phyloP scores from a whole-genome alignment of 2,888 invertebrate genomes.

The Nomada hirtipes region DNA sequence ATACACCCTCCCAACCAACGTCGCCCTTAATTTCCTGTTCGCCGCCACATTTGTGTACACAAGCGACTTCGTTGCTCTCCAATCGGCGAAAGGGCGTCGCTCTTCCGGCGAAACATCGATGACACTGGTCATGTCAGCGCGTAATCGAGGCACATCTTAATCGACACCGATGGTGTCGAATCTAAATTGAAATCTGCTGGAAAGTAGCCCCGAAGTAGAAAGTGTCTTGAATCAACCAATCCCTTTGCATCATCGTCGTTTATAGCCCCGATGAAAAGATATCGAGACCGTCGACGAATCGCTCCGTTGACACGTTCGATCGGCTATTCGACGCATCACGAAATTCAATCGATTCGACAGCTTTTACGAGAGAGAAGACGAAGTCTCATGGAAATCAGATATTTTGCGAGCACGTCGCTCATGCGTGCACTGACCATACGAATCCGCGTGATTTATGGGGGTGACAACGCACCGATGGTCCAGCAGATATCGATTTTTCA shows the following conservation, averaged over 20 bases:
- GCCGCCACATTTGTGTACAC: constrained; percentile 74
- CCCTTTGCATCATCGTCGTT: constrained; percentile 11
- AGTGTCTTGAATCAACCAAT: constrained; percentile 32
- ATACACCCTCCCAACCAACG: constrained; percentile 19
- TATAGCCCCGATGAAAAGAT: neutral
- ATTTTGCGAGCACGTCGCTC: constrained; percentile 59
- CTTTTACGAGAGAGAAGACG: constrained; percentile 59
- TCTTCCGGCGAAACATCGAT: constrained; percentile 9
- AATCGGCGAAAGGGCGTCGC: constrained; percentile 21
- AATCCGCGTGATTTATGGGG: constrained; percentile 68
- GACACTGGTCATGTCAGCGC: constrained; percentile 15
- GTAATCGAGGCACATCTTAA: constrained; percentile 32
- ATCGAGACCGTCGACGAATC: constrained; percentile 27
- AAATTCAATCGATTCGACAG: constrained; percentile 44
- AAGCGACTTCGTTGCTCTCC: constrained; percentile 46
- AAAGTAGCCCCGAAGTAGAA: constrained; percentile 20
- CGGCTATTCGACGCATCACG: constrained; percentile 25
- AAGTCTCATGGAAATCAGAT: constrained; percentile 55
- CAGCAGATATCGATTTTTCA: constrained; percentile 67
- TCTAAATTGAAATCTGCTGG: constrained; percentile 79
- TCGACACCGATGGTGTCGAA: constrained; percentile 64
- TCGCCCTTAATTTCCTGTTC: constrained; percentile 76
- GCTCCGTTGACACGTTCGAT: constrained; percentile 16
- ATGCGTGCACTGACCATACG: constrained; percentile 37
- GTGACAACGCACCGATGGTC: constrained; percentile 61